phyloP scores from a whole-genome alignment of 2,797 vertebrate genomes.

The Oreochromis grahami region DNA sequence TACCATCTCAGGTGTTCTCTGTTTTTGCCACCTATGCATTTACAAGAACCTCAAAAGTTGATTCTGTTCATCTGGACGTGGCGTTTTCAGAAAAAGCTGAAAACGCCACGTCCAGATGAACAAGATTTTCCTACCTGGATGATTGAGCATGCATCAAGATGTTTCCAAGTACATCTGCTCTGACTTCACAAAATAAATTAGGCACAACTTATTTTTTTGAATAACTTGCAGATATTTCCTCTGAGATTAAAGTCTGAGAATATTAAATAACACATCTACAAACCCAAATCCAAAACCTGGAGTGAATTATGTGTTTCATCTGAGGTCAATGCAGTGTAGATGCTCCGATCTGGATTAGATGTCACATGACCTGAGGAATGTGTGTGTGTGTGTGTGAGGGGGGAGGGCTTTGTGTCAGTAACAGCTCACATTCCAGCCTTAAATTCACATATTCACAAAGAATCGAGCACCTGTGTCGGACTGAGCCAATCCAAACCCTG shows the following conservation, averaged over 20 bases:
- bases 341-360: constrained; percentile 11
- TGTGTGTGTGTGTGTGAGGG: neutral
- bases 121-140: too few species aligned
- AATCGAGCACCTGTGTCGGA: neutral
- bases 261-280: neutral
- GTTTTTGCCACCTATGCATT: too few species aligned
- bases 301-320: neutral
- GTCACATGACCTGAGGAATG: constrained; percentile 54
- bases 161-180: too few species aligned
- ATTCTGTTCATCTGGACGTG: too few species aligned
- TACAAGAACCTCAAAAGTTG: too few species aligned
- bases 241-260: neutral
- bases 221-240: too few species aligned
- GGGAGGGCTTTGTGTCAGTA: neutral
- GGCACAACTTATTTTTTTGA: too few species aligned
- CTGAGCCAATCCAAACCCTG: neutral
- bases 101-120: too few species aligned
- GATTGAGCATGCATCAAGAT: too few species aligned
- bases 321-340: neutral
- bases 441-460: neutral
- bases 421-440: constrained; percentile 30
- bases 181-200: too few species aligned
- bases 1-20: too few species aligned
- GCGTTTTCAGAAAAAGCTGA: too few species aligned
- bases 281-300: neutral